Percentiles rank a stretch among this genome's conserved stretches.
These are phyloP conservation scores for Indicator indicator DNA, from an alignment of 2,113 vertebrate species.

Conservation along the genomic window DNA sequence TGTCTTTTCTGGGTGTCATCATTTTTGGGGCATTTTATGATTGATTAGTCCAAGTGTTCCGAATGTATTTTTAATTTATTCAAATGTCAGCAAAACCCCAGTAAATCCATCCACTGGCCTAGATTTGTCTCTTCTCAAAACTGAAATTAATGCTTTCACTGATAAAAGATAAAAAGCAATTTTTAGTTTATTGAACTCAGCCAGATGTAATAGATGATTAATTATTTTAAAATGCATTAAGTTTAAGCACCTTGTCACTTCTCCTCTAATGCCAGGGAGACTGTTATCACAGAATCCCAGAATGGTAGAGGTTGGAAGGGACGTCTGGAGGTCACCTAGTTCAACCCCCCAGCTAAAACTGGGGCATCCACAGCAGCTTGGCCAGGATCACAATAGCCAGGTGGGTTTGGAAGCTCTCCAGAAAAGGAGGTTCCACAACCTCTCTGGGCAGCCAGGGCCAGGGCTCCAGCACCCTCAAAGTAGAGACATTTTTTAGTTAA, in stretches of 20 bases:
- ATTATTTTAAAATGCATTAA: constrained; percentile 22
- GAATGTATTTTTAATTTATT: background rate
- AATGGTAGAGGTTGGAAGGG: too few relatives aligned
- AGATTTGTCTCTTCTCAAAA: background rate
- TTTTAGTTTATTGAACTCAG: background rate
- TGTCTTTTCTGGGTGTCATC: background rate
- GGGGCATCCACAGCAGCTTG: too few relatives aligned
- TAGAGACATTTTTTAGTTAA: too few relatives aligned
- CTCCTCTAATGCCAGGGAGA: background rate
- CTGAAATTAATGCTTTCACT: background rate
- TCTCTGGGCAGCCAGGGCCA: too few relatives aligned
- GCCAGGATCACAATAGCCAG: too few relatives aligned
- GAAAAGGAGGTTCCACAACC: too few relatives aligned
- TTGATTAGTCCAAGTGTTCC: background rate
- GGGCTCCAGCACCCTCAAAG: too few relatives aligned
- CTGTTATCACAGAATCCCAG: background rate
- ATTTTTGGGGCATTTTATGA: background rate
- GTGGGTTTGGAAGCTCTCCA: too few relatives aligned
- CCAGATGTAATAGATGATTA: background rate
- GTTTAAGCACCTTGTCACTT: background rate
- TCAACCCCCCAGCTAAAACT: too few relatives aligned
- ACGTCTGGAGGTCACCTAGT: too few relatives aligned
- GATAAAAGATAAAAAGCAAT: constrained; percentile 21
- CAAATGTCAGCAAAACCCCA: background rate
- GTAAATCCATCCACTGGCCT: background rate